These are phyloP conservation scores for Drosophila nikananu DNA, from an alignment of 1,140 invertebrate species.

Conservation along the genomic window DNA sequence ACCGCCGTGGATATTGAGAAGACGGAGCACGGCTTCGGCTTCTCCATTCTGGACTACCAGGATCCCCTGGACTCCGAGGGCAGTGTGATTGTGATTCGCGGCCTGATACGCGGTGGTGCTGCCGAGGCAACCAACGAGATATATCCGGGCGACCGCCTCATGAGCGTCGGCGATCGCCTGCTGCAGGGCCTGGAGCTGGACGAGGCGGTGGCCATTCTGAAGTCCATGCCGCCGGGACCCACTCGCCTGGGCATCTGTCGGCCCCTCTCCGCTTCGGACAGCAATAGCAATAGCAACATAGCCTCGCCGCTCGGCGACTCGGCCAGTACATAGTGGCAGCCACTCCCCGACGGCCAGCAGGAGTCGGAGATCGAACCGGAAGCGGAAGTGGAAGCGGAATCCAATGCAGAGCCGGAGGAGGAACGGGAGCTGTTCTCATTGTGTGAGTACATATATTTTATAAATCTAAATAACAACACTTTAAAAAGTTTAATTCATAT, in stretches of 20 bases:
- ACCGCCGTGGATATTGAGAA: conserved; percentile 95
- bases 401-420: conserved; percentile 3
- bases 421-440: conserved; percentile 23
- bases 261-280: conserved; percentile 88
- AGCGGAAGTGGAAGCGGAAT: not conserved
- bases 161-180: conserved; percentile 94
- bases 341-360: conserved; percentile 24
- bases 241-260: conserved; percentile 95
- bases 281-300: conserved; percentile 86
- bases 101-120: conserved; percentile 96
- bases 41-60: conserved; percentile 97
- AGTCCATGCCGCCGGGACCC: conserved; percentile 92
- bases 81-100: conserved; percentile 97
- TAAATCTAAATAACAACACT: not conserved
- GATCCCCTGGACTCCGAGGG: conserved; percentile 95
- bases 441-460: conserved; percentile 65
- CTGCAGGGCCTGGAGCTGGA: conserved; percentile 96
- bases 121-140: conserved; percentile 95
- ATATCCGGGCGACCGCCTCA: conserved; percentile 95
- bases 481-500: not conserved
- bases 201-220: conserved; percentile 95
- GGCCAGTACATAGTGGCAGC: conserved; percentile 80
- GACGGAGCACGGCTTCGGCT: conserved; percentile 96
- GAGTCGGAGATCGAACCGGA: conserved; percentile 14
- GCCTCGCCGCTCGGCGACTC: conserved; percentile 79